These are phyloP conservation scores for Ploceus nigricollis DNA, from an alignment of 2,113 vertebrate species.

Conservation along the genomic window DNA sequence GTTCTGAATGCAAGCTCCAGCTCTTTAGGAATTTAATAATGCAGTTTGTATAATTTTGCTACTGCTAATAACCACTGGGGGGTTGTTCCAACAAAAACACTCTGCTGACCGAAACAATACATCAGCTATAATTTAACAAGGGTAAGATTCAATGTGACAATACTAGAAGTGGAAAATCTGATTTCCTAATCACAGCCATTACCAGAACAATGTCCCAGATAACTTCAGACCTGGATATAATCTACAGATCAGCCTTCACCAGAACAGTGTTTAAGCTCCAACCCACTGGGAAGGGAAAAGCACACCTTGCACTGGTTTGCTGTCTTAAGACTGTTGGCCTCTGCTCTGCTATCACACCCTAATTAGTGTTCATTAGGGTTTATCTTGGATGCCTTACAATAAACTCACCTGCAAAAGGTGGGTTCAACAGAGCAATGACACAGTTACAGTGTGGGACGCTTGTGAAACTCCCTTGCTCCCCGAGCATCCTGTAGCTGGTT, in stretches of 20 bases:
- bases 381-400: not conserved
- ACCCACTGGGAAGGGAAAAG: not conserved
- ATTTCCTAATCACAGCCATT: not conserved
- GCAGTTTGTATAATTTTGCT: not conserved
- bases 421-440: not conserved
- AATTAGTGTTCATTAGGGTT: not conserved
- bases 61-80: not conserved
- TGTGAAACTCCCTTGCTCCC: not conserved
- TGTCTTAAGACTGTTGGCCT: not conserved
- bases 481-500: not conserved
- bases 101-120: slow-evolving; percentile 1
- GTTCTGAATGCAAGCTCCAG: not conserved
- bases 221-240: not conserved
- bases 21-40: slow-evolving; percentile 10
- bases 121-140: not conserved
- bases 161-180: not conserved
- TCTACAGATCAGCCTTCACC: not conserved
- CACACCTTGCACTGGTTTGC: not conserved
- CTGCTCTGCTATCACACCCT: not conserved
- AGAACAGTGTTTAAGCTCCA: not conserved
- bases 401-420: not conserved
- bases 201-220: not conserved
- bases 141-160: not conserved
- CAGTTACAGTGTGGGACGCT: not conserved
- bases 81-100: not conserved